Conservation (phyloP, 2,113 vertebrate species). For the Eurypyga helias region DNA sequence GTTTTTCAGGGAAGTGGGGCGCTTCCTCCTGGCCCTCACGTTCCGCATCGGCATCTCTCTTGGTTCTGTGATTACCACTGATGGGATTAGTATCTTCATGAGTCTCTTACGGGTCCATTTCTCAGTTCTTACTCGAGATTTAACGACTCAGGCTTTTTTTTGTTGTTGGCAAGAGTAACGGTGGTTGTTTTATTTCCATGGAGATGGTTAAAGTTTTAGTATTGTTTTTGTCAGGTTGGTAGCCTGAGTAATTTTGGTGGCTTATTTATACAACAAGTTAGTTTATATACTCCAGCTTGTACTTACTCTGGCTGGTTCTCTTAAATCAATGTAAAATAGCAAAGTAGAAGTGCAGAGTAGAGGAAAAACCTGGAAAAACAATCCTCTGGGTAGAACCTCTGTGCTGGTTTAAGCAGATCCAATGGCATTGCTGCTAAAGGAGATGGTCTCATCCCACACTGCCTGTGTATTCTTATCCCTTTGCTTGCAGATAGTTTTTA, state of each 20-base stretch:
- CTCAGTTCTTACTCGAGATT: not conserved
- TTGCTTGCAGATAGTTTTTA: not conserved
- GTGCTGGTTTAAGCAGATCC: not conserved
- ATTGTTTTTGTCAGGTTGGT: not conserved
- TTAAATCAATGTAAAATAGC: not conserved
- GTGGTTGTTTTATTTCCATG: not conserved
- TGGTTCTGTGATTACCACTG: not conserved
- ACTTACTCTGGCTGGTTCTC: not conserved
- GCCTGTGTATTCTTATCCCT: accelerated
- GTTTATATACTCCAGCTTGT: not conserved
- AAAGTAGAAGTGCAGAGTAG: not conserved
- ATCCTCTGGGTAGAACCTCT: not conserved
- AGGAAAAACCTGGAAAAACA: not conserved
- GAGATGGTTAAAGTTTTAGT: not conserved
- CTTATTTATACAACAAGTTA: conserved; percentile 16
- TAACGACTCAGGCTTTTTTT: not conserved
- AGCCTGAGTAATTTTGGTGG: not conserved
- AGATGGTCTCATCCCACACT: not conserved
- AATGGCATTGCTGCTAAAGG: not conserved
- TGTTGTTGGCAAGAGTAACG: not conserved
- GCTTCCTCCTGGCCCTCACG: not conserved
- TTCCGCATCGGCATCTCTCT: accelerated
- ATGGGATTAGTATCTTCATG: not conserved
- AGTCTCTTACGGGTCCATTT: not conserved
- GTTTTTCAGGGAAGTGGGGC: not conserved